phyloP scores from a whole-genome alignment of 2,888 invertebrate species.

The Melanophora roralis region DNA sequence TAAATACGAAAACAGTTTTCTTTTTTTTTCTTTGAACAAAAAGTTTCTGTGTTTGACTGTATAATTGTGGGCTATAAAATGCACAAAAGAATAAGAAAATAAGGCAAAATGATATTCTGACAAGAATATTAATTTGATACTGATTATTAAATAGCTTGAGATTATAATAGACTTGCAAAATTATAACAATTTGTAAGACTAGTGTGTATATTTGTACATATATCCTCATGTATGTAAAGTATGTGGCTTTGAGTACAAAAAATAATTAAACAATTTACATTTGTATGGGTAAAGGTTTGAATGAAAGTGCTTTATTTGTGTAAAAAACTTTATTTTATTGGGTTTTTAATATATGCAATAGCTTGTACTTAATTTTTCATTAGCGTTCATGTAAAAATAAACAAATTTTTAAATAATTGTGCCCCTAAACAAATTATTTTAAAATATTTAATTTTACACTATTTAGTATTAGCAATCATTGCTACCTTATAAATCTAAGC shows the following conservation, averaged over 20 bases:
- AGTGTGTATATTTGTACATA: not conserved
- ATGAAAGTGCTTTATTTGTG: not conserved
- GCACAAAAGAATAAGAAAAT: not conserved
- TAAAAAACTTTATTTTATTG: no score
- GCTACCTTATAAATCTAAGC: no score
- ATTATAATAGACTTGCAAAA: not conserved
- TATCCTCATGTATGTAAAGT: no score
- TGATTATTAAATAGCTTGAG: slow-evolving; percentile 12
- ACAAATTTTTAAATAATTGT: not conserved
- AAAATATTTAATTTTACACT: not conserved
- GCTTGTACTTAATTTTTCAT: no score
- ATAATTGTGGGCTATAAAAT: not conserved
- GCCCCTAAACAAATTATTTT: not conserved
- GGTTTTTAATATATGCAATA: no score
- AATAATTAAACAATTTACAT: no score
- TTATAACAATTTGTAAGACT: not conserved
- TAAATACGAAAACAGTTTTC: not conserved
- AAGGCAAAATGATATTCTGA: not conserved
- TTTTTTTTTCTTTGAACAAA: not conserved
- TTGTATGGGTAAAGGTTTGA: not conserved
- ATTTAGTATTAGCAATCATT: no score
- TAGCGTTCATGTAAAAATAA: no score
- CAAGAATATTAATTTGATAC: not conserved
- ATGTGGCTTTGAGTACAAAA: no score
- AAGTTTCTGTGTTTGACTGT: not conserved